Evolutionary conservation across 2,888 invertebrate genomes (phyloP).

Genomic region (Epicampocera succincta): DNA sequence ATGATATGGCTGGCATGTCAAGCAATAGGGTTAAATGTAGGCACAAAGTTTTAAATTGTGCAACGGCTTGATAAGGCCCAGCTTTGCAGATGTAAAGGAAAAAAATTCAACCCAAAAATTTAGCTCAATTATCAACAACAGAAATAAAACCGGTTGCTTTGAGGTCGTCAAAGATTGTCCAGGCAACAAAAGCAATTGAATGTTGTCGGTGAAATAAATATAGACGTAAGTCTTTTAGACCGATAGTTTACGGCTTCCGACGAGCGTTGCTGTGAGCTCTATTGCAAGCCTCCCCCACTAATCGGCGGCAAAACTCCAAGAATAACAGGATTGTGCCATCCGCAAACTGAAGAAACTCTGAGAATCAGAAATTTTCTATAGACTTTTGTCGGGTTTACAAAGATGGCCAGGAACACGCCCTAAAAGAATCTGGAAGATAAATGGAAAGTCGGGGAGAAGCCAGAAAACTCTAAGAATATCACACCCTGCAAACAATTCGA

Average conservation of each 20-base stretch:
- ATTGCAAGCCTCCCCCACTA: slow-evolving; percentile 81
- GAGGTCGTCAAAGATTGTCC: too few relatives aligned
- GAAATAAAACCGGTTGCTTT: too few relatives aligned
- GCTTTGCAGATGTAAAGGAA: too few relatives aligned
- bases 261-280: slow-evolving; percentile 81
- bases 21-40: too few relatives aligned
- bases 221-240: too few relatives aligned
- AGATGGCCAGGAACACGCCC: slow-evolving; percentile 80
- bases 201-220: too few relatives aligned
- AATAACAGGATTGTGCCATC: slow-evolving; percentile 82
- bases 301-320: slow-evolving; percentile 78
- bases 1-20: too few relatives aligned
- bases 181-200: too few relatives aligned
- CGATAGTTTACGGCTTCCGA: slow-evolving; percentile 82
- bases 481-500: slow-evolving; percentile 81
- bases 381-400: slow-evolving; percentile 81
- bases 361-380: slow-evolving; percentile 80
- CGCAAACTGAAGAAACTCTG: slow-evolving; percentile 79
- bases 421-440: slow-evolving; percentile 77
- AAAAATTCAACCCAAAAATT: too few relatives aligned
- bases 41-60: too few relatives aligned
- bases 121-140: too few relatives aligned
- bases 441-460: slow-evolving; percentile 79
- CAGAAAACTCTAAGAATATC: slow-evolving; percentile 76
- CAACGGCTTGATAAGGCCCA: too few relatives aligned